phyloP scores from a whole-genome alignment of 2,888 invertebrate species.

The Rutpela maculata region DNA sequence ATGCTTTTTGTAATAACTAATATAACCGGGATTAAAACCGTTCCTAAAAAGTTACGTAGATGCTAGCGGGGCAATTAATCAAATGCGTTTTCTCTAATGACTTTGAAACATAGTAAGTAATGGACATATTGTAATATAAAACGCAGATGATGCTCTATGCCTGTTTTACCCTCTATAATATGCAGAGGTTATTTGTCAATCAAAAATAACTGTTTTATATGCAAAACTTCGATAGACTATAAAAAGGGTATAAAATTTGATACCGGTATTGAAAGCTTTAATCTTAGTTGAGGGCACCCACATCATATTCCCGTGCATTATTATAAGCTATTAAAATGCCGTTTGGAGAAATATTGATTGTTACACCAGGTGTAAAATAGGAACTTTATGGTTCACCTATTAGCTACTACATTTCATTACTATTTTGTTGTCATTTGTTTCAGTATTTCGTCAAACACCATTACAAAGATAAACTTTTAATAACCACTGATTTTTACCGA shows the following conservation, averaged over 20 bases:
- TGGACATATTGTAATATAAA: constrained; percentile 7
- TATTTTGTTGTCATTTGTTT: constrained; percentile 23
- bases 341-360: constrained; percentile 44
- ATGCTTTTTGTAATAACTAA: background rate
- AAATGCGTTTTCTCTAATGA: constrained; percentile 2
- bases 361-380: constrained; percentile 40
- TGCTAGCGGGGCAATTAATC: constrained; percentile 3
- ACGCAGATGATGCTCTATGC: constrained; percentile 9
- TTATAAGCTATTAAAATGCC: constrained; percentile 43
- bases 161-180: constrained; percentile 4
- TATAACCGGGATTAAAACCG: background rate
- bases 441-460: constrained; percentile 2
- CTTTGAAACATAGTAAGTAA: constrained; percentile 27
- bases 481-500: background rate
- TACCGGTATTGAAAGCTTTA: constrained; percentile 8
- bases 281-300: constrained; percentile 13
- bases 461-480: background rate
- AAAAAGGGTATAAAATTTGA: constrained; percentile 27
- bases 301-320: constrained; percentile 7
- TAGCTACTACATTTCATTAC: constrained; percentile 44
- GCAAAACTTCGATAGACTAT: constrained; percentile 30
- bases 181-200: constrained; percentile 16
- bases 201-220: constrained; percentile 27
- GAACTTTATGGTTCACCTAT: constrained; percentile 42
- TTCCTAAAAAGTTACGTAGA: background rate